Conservation (phyloP, 2,888 invertebrate species). For the Caenorhabditis uteleia region DNA sequence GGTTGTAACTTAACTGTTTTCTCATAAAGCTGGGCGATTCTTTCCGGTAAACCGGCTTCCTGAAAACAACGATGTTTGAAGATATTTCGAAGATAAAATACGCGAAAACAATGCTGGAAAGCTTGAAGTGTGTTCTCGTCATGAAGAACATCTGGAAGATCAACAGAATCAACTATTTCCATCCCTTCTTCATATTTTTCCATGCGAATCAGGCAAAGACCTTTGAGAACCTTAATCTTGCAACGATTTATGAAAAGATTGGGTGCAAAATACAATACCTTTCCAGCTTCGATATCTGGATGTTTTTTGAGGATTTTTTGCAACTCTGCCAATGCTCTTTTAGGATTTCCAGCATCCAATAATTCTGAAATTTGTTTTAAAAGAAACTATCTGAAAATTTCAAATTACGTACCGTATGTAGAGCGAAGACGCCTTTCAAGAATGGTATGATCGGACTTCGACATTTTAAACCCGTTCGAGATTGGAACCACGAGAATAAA, state of each 20-base stretch:
- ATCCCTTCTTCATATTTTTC: slow-evolving; percentile 84
- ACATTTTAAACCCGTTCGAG: slow-evolving; percentile 27
- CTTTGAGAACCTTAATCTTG: slow-evolving; percentile 80
- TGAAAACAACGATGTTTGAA: slow-evolving; percentile 71
- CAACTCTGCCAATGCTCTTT: slow-evolving; percentile 93
- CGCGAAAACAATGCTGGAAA: slow-evolving; percentile 91
- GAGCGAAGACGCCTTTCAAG: slow-evolving; percentile 47
- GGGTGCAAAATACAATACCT: slow-evolving; percentile 71
- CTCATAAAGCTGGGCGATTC: slow-evolving; percentile 88
- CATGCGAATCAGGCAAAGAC: slow-evolving; percentile 85
- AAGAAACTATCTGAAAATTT: background rate
- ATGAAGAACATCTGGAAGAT: slow-evolving; percentile 79
- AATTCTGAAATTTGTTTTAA: slow-evolving; percentile 39
- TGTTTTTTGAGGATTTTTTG: slow-evolving; percentile 94
- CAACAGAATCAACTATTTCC: slow-evolving; percentile 79
- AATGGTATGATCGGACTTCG: slow-evolving; percentile 35
- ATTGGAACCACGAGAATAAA: too few species aligned
- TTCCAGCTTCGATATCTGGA: slow-evolving; percentile 85
- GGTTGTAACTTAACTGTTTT: slow-evolving; percentile 85
- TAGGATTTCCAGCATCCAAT: slow-evolving; percentile 91
- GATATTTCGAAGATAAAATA: slow-evolving; percentile 10
- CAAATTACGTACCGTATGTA: slow-evolving; percentile 40
- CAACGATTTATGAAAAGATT: background rate
- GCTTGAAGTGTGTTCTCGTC: slow-evolving; percentile 94
- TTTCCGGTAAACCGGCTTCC: slow-evolving; percentile 73